Conservation (phyloP, 2,888 invertebrate species). For the Bombyx huttoni region DNA sequence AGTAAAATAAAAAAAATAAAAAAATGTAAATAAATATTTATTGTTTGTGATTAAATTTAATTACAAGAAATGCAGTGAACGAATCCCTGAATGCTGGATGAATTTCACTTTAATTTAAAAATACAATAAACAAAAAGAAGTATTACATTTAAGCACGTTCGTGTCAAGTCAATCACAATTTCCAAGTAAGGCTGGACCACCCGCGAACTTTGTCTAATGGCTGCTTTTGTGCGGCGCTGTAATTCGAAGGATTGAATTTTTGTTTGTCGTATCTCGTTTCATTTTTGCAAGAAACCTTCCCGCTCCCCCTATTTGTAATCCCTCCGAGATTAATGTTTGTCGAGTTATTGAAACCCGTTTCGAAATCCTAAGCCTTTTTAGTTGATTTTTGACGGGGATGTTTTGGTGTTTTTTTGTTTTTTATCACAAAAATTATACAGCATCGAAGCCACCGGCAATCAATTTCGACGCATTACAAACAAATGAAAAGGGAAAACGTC, state of each 20-base stretch:
- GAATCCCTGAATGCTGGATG: no score
- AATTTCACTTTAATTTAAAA: no score
- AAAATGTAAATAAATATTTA: no score
- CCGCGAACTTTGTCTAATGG: conserved; percentile 53
- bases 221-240: conserved; percentile 51
- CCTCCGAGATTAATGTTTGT: conserved; percentile 45
- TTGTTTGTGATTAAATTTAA: no score
- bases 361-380: background rate
- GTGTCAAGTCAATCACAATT: conserved; percentile 1
- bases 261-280: conserved; percentile 38
- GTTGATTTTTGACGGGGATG: background rate
- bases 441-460: no score
- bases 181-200: conserved; percentile 26
- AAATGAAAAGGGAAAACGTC: no score
- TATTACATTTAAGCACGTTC: background rate
- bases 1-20: no score
- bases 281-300: conserved; percentile 35
- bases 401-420: background rate
- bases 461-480: no score
- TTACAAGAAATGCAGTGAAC: no score
- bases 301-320: conserved; percentile 28
- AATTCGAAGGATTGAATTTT: conserved; percentile 44
- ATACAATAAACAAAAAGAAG: background rate
- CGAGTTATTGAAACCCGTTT: conserved; percentile 19
- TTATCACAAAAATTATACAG: no score